Conservation (phyloP, 1,140 invertebrate genomes). For the Brachystomella parvula region DNA sequence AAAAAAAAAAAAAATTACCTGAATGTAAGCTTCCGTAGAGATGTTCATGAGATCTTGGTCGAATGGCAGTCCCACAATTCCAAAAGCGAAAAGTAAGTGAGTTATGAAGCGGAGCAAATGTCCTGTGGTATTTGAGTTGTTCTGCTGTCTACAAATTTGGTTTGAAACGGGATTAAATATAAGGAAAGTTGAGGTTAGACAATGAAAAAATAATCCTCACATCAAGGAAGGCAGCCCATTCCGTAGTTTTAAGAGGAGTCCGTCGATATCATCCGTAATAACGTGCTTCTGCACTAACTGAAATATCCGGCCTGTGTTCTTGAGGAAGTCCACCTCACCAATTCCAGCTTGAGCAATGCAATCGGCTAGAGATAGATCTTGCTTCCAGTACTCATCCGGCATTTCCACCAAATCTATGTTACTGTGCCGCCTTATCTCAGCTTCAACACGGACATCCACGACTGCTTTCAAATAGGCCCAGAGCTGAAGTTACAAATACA, state of each 20-base stretch:
- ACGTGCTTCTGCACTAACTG: constrained; percentile 25
- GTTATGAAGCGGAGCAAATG: constrained; percentile 26
- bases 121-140: neutral
- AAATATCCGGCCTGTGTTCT: constrained; percentile 14
- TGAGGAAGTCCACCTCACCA: constrained; percentile 5
- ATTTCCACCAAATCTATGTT: constrained; percentile 10
- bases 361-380: constrained; percentile 18
- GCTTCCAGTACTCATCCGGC: constrained; percentile 28
- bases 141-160: neutral
- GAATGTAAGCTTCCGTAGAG: constrained; percentile 21
- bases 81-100: constrained; percentile 27
- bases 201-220: neutral
- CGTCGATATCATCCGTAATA: constrained; percentile 26
- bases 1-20: constrained; percentile 15
- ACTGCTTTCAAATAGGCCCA: constrained; percentile 32
- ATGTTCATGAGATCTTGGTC: constrained; percentile 20
- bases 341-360: constrained; percentile 20
- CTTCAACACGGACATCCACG: constrained; percentile 28
- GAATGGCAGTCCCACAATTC: constrained; percentile 14
- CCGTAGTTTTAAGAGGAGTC: constrained; percentile 12
- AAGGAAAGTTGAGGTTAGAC: neutral
- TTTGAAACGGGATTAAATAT: too few relatives aligned
- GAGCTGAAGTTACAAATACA: constrained; percentile 16
- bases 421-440: constrained; percentile 7
- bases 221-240: neutral